phyloP scores from a whole-genome alignment of 2,888 invertebrate species.

The Ypsolopha sequella region DNA sequence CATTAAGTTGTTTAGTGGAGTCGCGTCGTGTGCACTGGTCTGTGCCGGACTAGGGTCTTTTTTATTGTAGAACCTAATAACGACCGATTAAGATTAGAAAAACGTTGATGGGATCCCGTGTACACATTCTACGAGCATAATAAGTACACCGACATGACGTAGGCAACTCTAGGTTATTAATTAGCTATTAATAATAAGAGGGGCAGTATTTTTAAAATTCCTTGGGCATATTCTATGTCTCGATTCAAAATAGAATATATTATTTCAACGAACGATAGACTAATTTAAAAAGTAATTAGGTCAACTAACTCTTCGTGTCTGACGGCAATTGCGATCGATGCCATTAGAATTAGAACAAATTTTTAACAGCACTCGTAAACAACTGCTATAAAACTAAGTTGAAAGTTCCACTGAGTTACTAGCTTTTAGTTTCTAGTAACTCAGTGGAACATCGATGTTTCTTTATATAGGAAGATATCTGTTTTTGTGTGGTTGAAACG shows the following conservation, averaged over 20 bases:
- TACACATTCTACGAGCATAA: conserved; percentile 8
- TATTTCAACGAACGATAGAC: conserved; percentile 1
- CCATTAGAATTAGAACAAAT: conserved; percentile 24
- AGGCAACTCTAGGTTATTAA: conserved; percentile 50
- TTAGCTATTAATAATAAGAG: conserved; percentile 31
- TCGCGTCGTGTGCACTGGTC: conserved; percentile 45
- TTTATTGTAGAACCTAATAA: conserved; percentile 47
- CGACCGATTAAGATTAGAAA: conserved; percentile 52
- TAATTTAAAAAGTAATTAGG: conserved; percentile 57
- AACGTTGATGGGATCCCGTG: conserved; percentile 41
- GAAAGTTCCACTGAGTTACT: neutral
- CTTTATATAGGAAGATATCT: too few species aligned
- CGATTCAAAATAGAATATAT: neutral
- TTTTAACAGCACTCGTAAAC: conserved; percentile 31
- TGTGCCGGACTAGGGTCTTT: conserved; percentile 33
- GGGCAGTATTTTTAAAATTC: neutral
- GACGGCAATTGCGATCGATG: conserved; percentile 40
- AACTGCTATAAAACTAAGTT: conserved; percentile 44
- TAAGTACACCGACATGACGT: conserved; percentile 55
- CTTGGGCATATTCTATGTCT: neutral
- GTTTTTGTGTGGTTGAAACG: too few species aligned
- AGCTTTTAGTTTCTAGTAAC: too few species aligned
- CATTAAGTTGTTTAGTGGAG: conserved; percentile 51
- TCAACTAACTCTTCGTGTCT: conserved; percentile 39
- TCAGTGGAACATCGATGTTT: too few species aligned